Conservation (phyloP, 2,113 vertebrate species). For the Osmerus mordax region DNA sequence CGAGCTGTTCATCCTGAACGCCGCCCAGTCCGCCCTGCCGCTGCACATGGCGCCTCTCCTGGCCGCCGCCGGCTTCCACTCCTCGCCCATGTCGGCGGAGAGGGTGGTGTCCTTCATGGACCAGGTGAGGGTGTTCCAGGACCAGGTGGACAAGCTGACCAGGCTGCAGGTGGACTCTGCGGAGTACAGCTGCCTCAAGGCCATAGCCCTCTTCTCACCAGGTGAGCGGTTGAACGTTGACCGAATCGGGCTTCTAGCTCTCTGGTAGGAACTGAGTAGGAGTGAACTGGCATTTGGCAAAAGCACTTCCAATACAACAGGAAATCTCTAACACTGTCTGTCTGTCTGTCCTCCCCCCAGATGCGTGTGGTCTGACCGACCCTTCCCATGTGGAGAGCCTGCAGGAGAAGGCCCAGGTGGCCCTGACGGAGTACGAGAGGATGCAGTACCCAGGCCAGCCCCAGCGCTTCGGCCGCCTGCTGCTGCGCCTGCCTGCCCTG, state of each 20-base stretch:
- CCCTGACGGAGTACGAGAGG: constrained; percentile 87
- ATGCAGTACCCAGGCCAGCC: constrained; percentile 89
- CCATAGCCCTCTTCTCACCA: constrained; percentile 93
- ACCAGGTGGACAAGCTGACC: constrained; percentile 96
- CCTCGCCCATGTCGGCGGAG: constrained; percentile 92
- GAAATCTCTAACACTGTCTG: neutral
- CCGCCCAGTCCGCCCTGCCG: constrained; percentile 91
- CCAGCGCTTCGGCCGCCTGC: constrained; percentile 87
- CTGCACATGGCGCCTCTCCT: constrained; percentile 92
- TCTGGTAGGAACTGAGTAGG: no score
- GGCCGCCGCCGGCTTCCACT: constrained; percentile 91
- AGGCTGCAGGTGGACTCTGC: constrained; percentile 91
- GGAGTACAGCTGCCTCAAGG: constrained; percentile 96
- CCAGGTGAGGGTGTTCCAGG: constrained; percentile 94
- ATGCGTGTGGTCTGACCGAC: constrained; percentile 91
- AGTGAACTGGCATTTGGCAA: no score
- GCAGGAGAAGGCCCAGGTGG: constrained; percentile 96
- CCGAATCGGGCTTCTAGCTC: no score
- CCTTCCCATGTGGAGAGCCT: constrained; percentile 85
- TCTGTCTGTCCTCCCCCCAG: constrained; percentile 55
- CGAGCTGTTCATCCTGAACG: constrained; percentile 96
- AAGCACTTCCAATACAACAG: neutral
- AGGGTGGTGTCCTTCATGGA: constrained; percentile 97
- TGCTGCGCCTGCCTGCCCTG: constrained; percentile 88
- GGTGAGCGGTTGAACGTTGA: constrained; percentile 64